Evolutionary conservation across 2,888 invertebrate genomes (phyloP), one percentile per base, ranked within the genome.

Genomic region (Myopa testacea): DNA sequence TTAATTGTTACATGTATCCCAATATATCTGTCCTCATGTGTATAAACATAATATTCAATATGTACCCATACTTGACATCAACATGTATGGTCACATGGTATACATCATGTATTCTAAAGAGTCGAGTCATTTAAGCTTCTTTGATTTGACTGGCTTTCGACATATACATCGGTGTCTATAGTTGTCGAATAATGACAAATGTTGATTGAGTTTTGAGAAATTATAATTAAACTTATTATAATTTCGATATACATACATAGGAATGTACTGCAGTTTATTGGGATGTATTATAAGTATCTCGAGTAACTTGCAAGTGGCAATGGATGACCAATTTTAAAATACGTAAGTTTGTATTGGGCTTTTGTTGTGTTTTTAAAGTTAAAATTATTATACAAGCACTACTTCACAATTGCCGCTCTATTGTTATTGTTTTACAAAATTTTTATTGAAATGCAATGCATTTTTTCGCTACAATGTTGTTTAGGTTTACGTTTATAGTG

Each of bases 211-310:
- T 71, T 78, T 65, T 38, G 10, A 45, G 6, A 45, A 45, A 45
- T 45, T 45, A 45, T 45, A 45, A 45, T 45, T n/a, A n/a, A n/a
- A n/a, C n/a, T n/a, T n/a, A n/a, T n/a, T n/a, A n/a, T n/a, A n/a
- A n/a, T n/a, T n/a, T n/a, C n/a, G 80, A 77, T 58, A 77, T 77
- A 26, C 77, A 78, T 78, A 78, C 77, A 78, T 78, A 78, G 70
- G 78, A 78, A 73, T 79, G 71, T 76, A 73, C 73, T 78, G 71
- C 60, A 70, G 72, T 71, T 80, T 77, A 80, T 78, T 26, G 12
- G 34, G 26, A 62, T 10, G 62, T 26, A 26, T n/a, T 10, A 16
- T 14, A 38, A 45, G 0, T 10, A 26, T 26, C 26, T 26, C 26
- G 26, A 26, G 26, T 26, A 26, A 26, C 26, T 26, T 26, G 26